phyloP scores from a whole-genome alignment of 2,888 invertebrate species.

The Sialis fuliginosa region DNA sequence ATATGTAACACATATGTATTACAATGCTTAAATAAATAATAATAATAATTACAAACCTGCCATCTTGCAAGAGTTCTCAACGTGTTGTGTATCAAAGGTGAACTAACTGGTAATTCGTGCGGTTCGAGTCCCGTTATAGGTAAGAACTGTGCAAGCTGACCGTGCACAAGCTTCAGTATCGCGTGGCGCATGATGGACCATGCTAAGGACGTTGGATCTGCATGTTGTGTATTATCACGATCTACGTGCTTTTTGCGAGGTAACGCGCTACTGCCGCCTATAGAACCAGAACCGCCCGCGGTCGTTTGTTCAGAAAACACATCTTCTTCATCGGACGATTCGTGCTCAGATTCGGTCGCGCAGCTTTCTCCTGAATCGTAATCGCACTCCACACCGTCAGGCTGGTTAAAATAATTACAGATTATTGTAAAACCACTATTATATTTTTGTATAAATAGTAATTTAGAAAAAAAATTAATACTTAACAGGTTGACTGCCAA shows the following conservation, averaged over 20 bases:
- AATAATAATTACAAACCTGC: constrained; percentile 40
- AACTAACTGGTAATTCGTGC: constrained; percentile 75
- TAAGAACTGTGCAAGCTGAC: constrained; percentile 74
- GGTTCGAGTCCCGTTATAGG: constrained; percentile 24
- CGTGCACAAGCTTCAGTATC: constrained; percentile 65
- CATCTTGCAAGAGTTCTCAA: constrained; percentile 74
- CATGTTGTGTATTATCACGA: constrained; percentile 66
- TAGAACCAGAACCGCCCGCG: constrained; percentile 7
- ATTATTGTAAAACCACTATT: not conserved
- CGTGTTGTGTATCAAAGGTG: constrained; percentile 82
- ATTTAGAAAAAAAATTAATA: too few species aligned
- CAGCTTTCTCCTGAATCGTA: constrained; percentile 64
- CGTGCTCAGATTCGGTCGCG: constrained; percentile 47
- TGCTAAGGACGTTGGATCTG: constrained; percentile 85
- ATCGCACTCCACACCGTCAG: constrained; percentile 55
- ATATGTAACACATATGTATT: too few species aligned
- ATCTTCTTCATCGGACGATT: constrained; percentile 60
- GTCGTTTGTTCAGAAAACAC: constrained; percentile 35
- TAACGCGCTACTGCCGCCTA: constrained; percentile 11
- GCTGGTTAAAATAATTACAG: constrained; percentile 26
- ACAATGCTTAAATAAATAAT: not conserved
- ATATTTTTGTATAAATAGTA: too few species aligned
- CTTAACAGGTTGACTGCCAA: too few species aligned
- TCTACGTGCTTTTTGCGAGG: constrained; percentile 24
- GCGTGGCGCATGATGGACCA: constrained; percentile 91